phyloP scores from a whole-genome alignment of 2,113 vertebrate species.

The Sus scrofa region DNA sequence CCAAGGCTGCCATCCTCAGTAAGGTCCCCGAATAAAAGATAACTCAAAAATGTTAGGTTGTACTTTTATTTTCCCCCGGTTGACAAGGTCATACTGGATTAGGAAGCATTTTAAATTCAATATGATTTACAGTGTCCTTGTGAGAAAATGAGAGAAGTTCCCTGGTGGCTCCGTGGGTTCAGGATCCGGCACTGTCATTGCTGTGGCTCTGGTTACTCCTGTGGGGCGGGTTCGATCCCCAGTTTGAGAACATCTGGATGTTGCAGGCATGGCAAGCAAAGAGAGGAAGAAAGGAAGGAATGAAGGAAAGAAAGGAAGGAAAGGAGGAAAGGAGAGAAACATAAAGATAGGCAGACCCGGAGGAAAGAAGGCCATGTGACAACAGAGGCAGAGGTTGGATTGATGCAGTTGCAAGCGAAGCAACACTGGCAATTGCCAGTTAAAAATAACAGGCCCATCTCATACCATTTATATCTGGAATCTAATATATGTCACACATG shows the following conservation, averaged over 20 bases:
- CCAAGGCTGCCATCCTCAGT: background rate
- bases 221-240: too few relatives aligned
- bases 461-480: too few relatives aligned
- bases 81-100: background rate
- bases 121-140: background rate
- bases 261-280: too few relatives aligned
- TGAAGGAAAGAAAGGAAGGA: too few relatives aligned
- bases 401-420: accelerated
- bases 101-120: background rate
- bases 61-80: background rate
- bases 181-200: too few relatives aligned
- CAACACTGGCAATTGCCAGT: background rate
- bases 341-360: background rate
- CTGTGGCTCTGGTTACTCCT: too few relatives aligned
- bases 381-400: background rate
- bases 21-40: background rate
- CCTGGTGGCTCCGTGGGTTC: too few relatives aligned
- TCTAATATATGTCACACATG: too few relatives aligned
- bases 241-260: too few relatives aligned
- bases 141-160: too few relatives aligned
- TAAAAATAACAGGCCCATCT: background rate
- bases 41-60: background rate
- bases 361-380: background rate
- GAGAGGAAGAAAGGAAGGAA: too few relatives aligned
- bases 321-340: background rate